These are phyloP conservation scores for Drosophila insularis DNA, from an alignment of 1,140 invertebrate species.

Conservation along the genomic window DNA sequence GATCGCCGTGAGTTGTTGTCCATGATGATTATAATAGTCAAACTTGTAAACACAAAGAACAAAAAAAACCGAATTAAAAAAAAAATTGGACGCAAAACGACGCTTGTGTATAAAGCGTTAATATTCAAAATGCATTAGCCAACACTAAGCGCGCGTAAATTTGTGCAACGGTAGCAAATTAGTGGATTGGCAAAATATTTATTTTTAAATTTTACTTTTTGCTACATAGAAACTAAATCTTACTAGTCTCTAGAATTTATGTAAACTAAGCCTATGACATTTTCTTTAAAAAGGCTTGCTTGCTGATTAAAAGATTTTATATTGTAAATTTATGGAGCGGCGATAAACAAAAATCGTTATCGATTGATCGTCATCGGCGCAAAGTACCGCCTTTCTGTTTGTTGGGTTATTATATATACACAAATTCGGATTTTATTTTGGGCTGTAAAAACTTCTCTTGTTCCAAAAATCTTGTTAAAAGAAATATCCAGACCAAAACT, in stretches of 20 bases:
- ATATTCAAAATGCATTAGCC: slow-evolving; percentile 65
- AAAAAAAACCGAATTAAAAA: background rate
- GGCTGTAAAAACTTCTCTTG: background rate
- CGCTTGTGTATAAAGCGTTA: slow-evolving; percentile 68
- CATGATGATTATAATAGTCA: slow-evolving; percentile 33
- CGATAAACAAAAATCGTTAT: too few species aligned
- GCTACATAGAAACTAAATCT: background rate
- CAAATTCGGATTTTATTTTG: slow-evolving; percentile 11
- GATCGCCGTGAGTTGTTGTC: slow-evolving; percentile 63
- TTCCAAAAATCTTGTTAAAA: slow-evolving; percentile 4
- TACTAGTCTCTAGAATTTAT: background rate
- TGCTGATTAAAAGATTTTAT: background rate
- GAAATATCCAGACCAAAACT: background rate
- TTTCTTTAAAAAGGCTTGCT: background rate
- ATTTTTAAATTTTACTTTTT: background rate
- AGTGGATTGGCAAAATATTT: background rate
- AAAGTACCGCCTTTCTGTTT: background rate
- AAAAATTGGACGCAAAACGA: slow-evolving; percentile 37
- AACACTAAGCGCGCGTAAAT: slow-evolving; percentile 58
- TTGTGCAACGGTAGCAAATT: slow-evolving; percentile 26
- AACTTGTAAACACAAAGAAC: background rate
- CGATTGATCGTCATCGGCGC: too few species aligned
- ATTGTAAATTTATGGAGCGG: too few species aligned
- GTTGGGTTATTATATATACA: background rate
- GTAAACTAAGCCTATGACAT: background rate